Base-by-base conservation (phyloP, 2,888 invertebrate species). In the Bibio marci region DNA sequence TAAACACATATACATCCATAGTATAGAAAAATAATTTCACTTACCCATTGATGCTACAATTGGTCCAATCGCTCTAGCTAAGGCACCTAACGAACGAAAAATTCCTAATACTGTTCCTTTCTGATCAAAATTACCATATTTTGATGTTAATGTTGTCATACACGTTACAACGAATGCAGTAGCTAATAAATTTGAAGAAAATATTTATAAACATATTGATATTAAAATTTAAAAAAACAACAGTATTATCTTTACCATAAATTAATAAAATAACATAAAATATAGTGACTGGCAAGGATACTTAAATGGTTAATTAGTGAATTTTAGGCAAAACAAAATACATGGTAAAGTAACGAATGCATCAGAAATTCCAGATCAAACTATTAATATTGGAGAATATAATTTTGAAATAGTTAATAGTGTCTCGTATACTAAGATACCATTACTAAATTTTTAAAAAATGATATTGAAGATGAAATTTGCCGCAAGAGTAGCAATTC, bases 161-260 rank as follows among this genome's bases (percentile, higher is more conserved):
- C 90, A 91, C 11, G 97, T 92, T 17, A 97, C 94, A 25, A 94
- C 91, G 59, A 91, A 76, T n/a, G 86, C 80, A 10, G 85, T 86
- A 14, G 85, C 82, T 82, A 49, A 26, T n/a, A n/a, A n/a, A n/a
- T n/a, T 61, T 58, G 41, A 41, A 48, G 51, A 25, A 43, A 44
- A 19, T n/a, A 41, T 27, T 36, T 37, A 22, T 10, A 14, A 38
- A 35, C 8, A 22, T 22, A 22, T 22, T 6, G 8, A 22, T 22
- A 22, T 22, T 22, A 22, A 4, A 22, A n/a, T n/a, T 38, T 35
- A 14, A 22, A 13, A 17, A 32, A 13, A 15, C 14, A 32, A 32
- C 14, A 22, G 5, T 8, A 22, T 22, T 22, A 6, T 22, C 8
- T 22, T 22, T 22, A 6, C 4, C 22, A 22, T 22, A 22, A 22